Evolutionary conservation across 2,888 invertebrate genomes (phyloP).

Genomic region (Muschampia staudingeri): DNA sequence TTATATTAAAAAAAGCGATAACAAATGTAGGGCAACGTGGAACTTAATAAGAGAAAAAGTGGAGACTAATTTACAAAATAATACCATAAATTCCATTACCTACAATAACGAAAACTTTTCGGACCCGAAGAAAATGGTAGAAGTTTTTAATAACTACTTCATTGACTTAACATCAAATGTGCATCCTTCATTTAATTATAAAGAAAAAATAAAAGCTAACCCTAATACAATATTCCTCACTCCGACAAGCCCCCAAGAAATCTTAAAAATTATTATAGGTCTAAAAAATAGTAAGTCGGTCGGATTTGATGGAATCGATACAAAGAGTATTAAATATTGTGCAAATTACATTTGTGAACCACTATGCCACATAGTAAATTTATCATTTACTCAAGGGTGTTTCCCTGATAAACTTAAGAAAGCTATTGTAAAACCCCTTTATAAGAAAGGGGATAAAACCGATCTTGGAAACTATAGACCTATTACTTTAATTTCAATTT

Average conservation of each 20-base stretch:
- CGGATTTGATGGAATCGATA: constrained; percentile 22
- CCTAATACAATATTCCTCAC: constrained; percentile 17
- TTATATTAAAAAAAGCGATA: constrained; percentile 15
- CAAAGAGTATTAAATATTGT: constrained; percentile 23
- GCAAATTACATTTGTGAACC: constrained; percentile 17
- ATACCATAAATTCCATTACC: no score
- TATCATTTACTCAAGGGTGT: constrained; percentile 29
- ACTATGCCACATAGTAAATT: constrained; percentile 21
- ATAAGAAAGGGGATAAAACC: constrained; percentile 19
- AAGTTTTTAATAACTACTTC: constrained; percentile 33
- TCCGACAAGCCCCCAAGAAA: constrained; percentile 6
- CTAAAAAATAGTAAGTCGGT: constrained; percentile 34
- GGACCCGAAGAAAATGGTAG: neutral
- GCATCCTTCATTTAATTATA: neutral
- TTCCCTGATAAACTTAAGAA: constrained; percentile 22
- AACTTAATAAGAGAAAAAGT: neutral
- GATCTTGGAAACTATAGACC: neutral
- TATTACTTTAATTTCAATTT: no score
- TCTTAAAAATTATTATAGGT: constrained; percentile 20
- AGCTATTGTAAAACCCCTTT: constrained; percentile 24
- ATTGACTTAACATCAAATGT: constrained; percentile 23
- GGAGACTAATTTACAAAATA: neutral
- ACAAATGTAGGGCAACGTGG: constrained; percentile 29
- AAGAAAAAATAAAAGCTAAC: neutral
- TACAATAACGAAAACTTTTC: neutral